These are phyloP conservation scores for Phymanthus crucifer DNA, from an alignment of 92 coral and sea anemone species.

Conservation along the genomic window DNA sequence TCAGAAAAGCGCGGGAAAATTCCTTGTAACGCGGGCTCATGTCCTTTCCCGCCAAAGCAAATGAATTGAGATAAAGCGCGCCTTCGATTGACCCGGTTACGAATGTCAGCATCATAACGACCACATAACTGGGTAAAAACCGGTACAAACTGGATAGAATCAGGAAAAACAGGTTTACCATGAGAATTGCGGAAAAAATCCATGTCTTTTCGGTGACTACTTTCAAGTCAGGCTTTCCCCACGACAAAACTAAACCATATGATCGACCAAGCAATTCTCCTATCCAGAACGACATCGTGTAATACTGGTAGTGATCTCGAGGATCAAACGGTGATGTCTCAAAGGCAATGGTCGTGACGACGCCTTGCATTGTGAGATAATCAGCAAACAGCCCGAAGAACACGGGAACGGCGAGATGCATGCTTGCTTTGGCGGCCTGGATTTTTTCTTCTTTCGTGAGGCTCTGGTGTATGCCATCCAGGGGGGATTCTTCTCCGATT, in stretches of 20 bases:
- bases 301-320: conserved; percentile 44
- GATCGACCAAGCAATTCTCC: conserved; percentile 51
- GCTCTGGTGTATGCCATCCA: conserved; percentile 4
- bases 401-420: conserved; percentile 45
- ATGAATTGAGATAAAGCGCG: conserved; percentile 44
- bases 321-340: conserved; percentile 44
- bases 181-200: conserved; percentile 24
- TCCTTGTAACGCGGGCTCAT: conserved; percentile 62
- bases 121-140: conserved; percentile 42
- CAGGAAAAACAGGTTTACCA: conserved; percentile 37
- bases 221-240: conserved; percentile 47
- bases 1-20: conserved; percentile 57
- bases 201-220: conserved; percentile 43
- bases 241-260: conserved; percentile 35
- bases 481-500: conserved; percentile 30
- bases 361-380: conserved; percentile 43
- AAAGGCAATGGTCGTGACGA: conserved; percentile 44
- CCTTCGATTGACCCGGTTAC: conserved; percentile 42
- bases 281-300: conserved; percentile 46
- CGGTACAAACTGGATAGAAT: conserved; percentile 36
- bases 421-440: conserved; percentile 33
- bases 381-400: conserved; percentile 44
- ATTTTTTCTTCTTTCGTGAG: conserved; percentile 38
- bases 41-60: conserved; percentile 51
- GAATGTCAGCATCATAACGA: conserved; percentile 39